A percentile compares a stretch with the other conserved stretches of the same genome.
Conservation (phyloP, 2,888 invertebrate species). For the Noctua janthina region DNA sequence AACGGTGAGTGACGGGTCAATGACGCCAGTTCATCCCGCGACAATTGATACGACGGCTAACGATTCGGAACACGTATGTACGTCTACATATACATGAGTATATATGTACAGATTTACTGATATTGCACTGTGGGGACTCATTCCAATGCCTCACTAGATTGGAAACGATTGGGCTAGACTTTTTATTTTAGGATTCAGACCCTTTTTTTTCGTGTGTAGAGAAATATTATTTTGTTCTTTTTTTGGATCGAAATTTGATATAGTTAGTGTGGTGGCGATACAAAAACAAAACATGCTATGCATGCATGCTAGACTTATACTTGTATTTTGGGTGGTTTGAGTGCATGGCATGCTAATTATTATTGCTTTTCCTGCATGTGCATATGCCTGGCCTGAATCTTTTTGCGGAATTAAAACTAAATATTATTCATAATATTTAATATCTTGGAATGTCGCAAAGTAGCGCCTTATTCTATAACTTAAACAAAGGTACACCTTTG, state of each 20-base stretch:
- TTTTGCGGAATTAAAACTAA: too few species aligned
- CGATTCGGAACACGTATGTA: conserved; percentile 52
- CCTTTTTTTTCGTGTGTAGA: conserved; percentile 27
- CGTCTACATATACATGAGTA: background rate
- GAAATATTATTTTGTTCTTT: conserved; percentile 19
- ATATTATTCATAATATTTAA: too few species aligned
- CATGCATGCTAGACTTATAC: too few species aligned
- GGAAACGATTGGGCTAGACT: conserved; percentile 41
- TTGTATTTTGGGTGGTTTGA: too few species aligned
- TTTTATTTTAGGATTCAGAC: conserved; percentile 38
- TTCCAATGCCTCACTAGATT: conserved; percentile 56
- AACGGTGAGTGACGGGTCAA: conserved; percentile 33
- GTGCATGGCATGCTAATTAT: too few species aligned
- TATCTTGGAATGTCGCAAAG: too few species aligned
- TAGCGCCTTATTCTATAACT: too few species aligned
- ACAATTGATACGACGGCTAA: conserved; percentile 51
- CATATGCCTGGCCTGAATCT: too few species aligned
- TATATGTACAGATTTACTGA: conserved; percentile 50
- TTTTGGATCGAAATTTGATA: background rate
- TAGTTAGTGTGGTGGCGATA: background rate
- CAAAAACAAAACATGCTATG: background rate
- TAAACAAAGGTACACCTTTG: background rate
- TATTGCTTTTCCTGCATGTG: too few species aligned
- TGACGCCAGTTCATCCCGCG: conserved; percentile 47
- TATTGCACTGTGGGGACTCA: conserved; percentile 58